Evolutionary conservation across 2,888 invertebrate species (phyloP).

Genomic region (Steinernema hermaphroditum): DNA sequence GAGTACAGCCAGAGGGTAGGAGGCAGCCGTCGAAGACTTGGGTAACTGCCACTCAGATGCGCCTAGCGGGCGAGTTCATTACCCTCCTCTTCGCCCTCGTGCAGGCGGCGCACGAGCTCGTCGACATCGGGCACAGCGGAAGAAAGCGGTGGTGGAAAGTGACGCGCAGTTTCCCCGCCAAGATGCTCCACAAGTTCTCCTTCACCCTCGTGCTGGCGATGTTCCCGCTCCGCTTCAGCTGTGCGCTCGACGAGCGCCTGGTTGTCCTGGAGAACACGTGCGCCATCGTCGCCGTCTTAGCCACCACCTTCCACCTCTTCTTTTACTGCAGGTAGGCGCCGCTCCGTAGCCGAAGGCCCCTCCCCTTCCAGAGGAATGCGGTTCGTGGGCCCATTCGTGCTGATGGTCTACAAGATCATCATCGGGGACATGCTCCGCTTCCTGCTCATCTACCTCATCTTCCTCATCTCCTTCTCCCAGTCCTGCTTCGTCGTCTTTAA

Average conservation of each 20-base stretch:
- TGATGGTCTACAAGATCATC: conserved; percentile 98
- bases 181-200: conserved; percentile 90
- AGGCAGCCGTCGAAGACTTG: too few relatives aligned
- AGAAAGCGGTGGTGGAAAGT: conserved; percentile 51
- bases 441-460: conserved; percentile 92
- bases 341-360: background rate
- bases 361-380: conserved; percentile 72
- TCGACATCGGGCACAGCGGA: conserved; percentile 53
- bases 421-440: conserved; percentile 92
- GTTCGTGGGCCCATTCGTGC: conserved; percentile 93
- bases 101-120: conserved; percentile 44
- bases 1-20: conserved; percentile 38
- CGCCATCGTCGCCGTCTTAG: conserved; percentile 49
- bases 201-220: conserved; percentile 84
- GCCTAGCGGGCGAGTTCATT: conserved; percentile 49
- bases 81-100: conserved; percentile 47
- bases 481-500: conserved; percentile 69
- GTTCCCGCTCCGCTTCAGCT: conserved; percentile 77
- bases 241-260: conserved; percentile 44
- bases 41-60: conserved; percentile 70
- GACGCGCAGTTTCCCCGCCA: conserved; percentile 74
- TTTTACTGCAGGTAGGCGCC: conserved; percentile 53
- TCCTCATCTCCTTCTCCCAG: conserved; percentile 96
- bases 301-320: conserved; percentile 53
- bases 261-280: conserved; percentile 52